phyloP scores from a whole-genome alignment of 1,140 invertebrate genomes.

The Procambarus clarkii region DNA sequence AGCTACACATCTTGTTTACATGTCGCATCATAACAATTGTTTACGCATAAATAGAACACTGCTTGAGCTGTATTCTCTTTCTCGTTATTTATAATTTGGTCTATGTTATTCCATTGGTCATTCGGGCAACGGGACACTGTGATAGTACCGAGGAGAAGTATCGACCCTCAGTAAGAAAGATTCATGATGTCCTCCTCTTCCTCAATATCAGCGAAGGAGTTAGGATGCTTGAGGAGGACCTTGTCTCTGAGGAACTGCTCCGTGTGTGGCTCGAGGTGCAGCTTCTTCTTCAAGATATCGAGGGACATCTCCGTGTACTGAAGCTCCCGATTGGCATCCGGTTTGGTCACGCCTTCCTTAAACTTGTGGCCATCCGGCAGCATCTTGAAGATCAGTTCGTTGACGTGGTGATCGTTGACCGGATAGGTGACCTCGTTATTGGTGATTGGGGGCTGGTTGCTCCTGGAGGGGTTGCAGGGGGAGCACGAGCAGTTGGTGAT shows the following conservation, averaged over 20 bases:
- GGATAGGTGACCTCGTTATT: conserved; percentile 55
- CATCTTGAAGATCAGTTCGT: conserved; percentile 59
- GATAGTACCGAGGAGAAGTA: too few species aligned
- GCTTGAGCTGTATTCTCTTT: too few species aligned
- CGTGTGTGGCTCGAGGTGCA: background rate
- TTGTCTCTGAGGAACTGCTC: background rate
- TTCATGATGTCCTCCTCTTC: conserved; percentile 1
- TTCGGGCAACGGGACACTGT: too few species aligned
- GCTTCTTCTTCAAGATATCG: background rate
- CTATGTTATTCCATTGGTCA: too few species aligned
- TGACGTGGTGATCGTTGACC: conserved; percentile 48
- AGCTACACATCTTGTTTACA: too few species aligned
- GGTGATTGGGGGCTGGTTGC: background rate
- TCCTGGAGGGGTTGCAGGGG: conserved; percentile 76
- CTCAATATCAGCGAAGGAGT: background rate
- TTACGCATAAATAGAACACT: too few species aligned
- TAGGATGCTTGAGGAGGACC: background rate
- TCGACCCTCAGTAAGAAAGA: background rate
- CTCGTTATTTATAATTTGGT: too few species aligned
- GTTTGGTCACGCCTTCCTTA: background rate
- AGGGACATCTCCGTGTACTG: conserved; percentile 6
- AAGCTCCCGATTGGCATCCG: background rate
- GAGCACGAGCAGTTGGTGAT: conserved; percentile 82
- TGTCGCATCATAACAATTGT: too few species aligned
- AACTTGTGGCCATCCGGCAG: conserved; percentile 55